Evolutionary conservation across 2,888 invertebrate species (phyloP), one percentile per base, ranked within the genome.

Genomic region (Callyntrura guangdongensis): DNA sequence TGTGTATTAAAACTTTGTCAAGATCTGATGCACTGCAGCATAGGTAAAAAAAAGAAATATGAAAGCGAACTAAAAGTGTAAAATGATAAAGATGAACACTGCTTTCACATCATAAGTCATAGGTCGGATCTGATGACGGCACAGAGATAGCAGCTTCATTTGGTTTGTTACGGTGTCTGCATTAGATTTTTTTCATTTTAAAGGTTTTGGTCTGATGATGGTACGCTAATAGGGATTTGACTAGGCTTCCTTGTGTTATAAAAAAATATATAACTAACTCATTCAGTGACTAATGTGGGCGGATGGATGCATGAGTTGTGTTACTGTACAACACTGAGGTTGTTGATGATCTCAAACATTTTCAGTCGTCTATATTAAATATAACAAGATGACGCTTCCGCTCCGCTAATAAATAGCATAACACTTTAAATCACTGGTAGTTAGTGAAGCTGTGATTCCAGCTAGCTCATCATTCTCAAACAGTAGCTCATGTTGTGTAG

Each of bases 321-420:
- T 45, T 20, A 61, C 56, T 59, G 20, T 61, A 45, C 36, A 82
- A 77, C 53, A 22, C 53, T 53, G 25, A 11, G 61, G 79, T 79
- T 87, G 61, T 25, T 47, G 77, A 45, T 77, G 61, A 72, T 82
- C 61, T 85, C 85, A 67, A 84, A 64, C 89, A 59, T 83, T 47
- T 83, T 82, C 85, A 53, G 27, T 72, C 53, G 49, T 72, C 72
- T 72, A 69, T 85, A 72, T 56, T 72, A 85, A 56, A 85, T 64
- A 85, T 56, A 27, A 25, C 49, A 67, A 22, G 84, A 53, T 72
- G 69, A 56, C 77, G 77, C 77, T 74, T 59, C 49, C 22, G 59
- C 56, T 59, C 47, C 53, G 84, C 91, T 90, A 91, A 91, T 92
- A 92, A 92, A 91, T 89, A 90, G 90, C 91, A 79, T 90, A 91